Evolutionary conservation across 2,797 vertebrate genomes (phyloP).

Genomic region (Pseudochirops cupreus): DNA sequence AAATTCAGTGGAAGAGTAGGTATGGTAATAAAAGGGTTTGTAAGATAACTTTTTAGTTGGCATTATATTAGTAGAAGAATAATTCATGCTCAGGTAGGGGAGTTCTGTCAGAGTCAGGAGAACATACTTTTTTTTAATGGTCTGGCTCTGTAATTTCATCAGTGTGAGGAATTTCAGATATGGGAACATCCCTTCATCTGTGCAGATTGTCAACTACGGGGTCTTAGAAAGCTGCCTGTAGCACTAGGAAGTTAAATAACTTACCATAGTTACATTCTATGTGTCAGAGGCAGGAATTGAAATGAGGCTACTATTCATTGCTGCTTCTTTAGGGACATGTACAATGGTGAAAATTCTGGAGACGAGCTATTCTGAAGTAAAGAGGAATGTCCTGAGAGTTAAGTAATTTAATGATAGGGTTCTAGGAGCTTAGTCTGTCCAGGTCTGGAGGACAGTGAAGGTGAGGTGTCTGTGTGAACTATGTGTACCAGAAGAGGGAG

Average conservation of each 20-base stretch:
- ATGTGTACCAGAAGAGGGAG: background rate
- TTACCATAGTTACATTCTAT: background rate
- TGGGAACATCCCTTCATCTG: background rate
- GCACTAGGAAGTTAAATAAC: background rate
- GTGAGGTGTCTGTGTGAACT: background rate
- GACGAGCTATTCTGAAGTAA: background rate
- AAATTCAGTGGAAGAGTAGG: background rate
- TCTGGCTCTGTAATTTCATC: background rate
- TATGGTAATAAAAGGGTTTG: background rate
- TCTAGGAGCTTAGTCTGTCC: background rate
- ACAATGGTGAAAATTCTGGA: background rate
- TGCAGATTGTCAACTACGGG: background rate
- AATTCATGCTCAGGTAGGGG: background rate
- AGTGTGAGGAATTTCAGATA: background rate
- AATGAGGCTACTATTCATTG: background rate
- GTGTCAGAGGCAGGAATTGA: background rate
- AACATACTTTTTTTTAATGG: background rate
- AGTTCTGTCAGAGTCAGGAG: background rate
- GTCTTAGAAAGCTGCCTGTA: background rate
- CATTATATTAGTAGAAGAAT: background rate
- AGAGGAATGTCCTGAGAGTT: background rate
- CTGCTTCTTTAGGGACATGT: background rate
- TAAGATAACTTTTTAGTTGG: no score
- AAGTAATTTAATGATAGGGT: background rate
- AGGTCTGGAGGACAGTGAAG: background rate